Conservation (phyloP, 2,888 invertebrate species). For the Bruchidius siliquastri region DNA sequence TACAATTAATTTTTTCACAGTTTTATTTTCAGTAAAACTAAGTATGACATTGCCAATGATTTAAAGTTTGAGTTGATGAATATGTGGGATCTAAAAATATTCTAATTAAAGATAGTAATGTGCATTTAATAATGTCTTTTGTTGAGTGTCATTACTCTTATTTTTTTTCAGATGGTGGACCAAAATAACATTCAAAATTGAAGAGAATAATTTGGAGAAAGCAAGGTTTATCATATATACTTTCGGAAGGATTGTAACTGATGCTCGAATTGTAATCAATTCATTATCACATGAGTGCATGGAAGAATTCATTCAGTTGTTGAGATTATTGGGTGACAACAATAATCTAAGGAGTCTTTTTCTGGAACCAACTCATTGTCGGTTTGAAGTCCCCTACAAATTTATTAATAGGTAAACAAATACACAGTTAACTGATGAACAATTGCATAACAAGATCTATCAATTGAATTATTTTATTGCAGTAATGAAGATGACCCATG, state of each 20-base stretch:
- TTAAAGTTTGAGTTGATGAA: no score
- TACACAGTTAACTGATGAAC: no score
- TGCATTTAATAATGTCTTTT: no score
- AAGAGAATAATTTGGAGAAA: slow-evolving; percentile 35
- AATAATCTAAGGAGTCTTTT: slow-evolving; percentile 41
- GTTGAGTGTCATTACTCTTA: no score
- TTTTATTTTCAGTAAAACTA: no score
- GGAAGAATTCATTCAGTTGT: slow-evolving; percentile 40
- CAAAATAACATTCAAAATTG: slow-evolving; percentile 40
- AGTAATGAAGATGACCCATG: slow-evolving; percentile 17
- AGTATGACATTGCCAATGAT: no score
- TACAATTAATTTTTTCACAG: no score
- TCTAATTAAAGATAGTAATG: no score
- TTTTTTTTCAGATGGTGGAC: slow-evolving; percentile 41
- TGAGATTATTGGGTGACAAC: slow-evolving; percentile 40
- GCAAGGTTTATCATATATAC: slow-evolving; percentile 39
- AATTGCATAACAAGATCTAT: no score
- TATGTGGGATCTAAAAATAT: no score
- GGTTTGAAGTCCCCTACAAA: slow-evolving; percentile 31
- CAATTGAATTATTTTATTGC: slow-evolving; percentile 5
- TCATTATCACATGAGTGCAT: slow-evolving; percentile 41
- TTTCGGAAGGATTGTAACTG: slow-evolving; percentile 39
- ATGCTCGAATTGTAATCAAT: slow-evolving; percentile 40
- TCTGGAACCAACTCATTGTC: slow-evolving; percentile 45
- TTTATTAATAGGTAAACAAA: not conserved